Conservation (phyloP, 2,797 vertebrate species). For the Crocidura indochinensis region DNA sequence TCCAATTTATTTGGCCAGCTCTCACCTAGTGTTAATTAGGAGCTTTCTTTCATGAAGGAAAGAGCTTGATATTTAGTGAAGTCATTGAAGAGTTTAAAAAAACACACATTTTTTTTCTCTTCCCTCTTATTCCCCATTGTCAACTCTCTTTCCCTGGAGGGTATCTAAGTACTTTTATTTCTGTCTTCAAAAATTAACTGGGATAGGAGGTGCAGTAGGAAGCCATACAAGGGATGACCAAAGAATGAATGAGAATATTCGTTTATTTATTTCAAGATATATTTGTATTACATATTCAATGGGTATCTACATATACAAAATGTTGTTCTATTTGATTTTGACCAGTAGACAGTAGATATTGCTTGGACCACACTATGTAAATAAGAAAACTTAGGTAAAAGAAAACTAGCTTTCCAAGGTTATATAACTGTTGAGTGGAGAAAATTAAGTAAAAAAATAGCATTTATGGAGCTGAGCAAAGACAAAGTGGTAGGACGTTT, state of each 20-base stretch:
- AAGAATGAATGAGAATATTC: not conserved
- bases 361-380: constrained; percentile 40
- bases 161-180: not conserved
- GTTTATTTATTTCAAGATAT: not conserved
- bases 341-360: not conserved
- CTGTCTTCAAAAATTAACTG: not conserved
- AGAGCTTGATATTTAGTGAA: constrained; percentile 27
- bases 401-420: not conserved
- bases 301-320: not conserved
- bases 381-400: constrained; percentile 29
- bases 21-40: not conserved
- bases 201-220: not conserved
- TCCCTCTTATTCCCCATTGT: not conserved
- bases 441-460: constrained; percentile 1
- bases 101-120: not conserved
- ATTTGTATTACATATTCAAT: not conserved
- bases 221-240: not conserved
- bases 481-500: no score
- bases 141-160: not conserved
- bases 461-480: no score
- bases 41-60: constrained; percentile 22
- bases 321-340: not conserved
- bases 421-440: not conserved
- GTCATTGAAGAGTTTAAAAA: constrained; percentile 17
- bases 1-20: constrained; percentile 13